These are phyloP conservation scores for Procambarus virginalis DNA, from an alignment of 1,140 invertebrate genomes.

Conservation along the genomic window DNA sequence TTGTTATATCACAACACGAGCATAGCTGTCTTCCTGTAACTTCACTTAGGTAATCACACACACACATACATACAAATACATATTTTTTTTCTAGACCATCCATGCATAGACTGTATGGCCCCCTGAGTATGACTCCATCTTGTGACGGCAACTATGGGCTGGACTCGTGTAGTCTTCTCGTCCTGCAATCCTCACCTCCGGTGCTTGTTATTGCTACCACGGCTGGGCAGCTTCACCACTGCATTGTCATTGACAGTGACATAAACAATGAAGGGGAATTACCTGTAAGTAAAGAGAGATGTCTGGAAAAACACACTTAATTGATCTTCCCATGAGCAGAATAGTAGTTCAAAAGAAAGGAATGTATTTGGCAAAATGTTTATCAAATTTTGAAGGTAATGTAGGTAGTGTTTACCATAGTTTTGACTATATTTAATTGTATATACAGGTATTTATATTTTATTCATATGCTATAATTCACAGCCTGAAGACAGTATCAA, in stretches of 20 bases:
- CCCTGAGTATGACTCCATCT: constrained; percentile 40
- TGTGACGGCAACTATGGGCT: constrained; percentile 45
- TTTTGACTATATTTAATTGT: too few relatives aligned
- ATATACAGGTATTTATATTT: not conserved
- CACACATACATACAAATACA: too few relatives aligned
- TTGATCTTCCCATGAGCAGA: too few relatives aligned
- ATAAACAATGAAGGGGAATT: not conserved
- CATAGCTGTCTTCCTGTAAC: too few relatives aligned
- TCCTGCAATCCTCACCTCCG: constrained; percentile 39
- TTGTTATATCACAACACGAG: too few relatives aligned
- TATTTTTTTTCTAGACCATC: constrained; percentile 7
- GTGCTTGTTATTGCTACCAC: constrained; percentile 45
- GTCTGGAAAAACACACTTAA: too few relatives aligned
- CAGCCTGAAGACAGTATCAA: not conserved
- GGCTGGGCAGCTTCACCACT: constrained; percentile 43
- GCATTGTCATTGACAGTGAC: constrained; percentile 35
- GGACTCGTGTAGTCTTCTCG: constrained; percentile 45
- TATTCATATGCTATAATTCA: not conserved
- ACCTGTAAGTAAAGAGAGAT: not conserved
- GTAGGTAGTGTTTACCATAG: too few relatives aligned
- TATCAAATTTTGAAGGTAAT: too few relatives aligned
- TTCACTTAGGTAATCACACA: too few relatives aligned
- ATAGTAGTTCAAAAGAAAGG: too few relatives aligned
- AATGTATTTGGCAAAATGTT: too few relatives aligned
- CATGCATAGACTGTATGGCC: constrained; percentile 25